Evolutionary conservation across 2,113 vertebrate species (phyloP), one percentile per base, ranked within the genome.

Genomic region (Ptilorrhoa leucosticta): DNA sequence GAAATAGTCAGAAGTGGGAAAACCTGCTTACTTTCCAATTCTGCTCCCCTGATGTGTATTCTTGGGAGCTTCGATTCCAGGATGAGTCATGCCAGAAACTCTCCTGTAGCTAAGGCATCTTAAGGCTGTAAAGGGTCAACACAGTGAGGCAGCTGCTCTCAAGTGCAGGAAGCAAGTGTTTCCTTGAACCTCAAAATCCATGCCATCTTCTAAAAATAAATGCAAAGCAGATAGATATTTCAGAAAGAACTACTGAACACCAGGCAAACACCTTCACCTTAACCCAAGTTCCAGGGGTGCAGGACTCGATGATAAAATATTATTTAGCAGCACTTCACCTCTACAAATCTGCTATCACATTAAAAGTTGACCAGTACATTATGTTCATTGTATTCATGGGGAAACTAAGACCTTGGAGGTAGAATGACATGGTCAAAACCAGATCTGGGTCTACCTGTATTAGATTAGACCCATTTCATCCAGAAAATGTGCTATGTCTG

Each of bases 191-290:
- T 94, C 87, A 84, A 57, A 87, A 89, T 79, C 77, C 51, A 50
- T 83, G 26, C 48, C 11, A 11, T 42, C 35, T 93, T 89, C 89
- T 94, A 89, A 82, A 94, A 94, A 75, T 81, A 84, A 84, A 84
- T 17, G 65, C n/a, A 84, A 89, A 87, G n/a, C 48, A 75, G 64
- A 12, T 5, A 73, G 42, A 2, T 58, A 64, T 11, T 91, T 87
- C 51, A 68, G 65, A 65, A 84, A 72, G 53, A 95, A 73, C 7
- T 68, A 83, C 71, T 11, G 30, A 86, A 58, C 51, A 65, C 16
- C 21, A 88, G 39, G 35, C 35, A 80, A 90, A 85, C 0, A 3
- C n/a, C 54, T 76, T 79, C 69, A 75, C n/a, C 35, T 87, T 87
- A 70, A 37, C 83, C 57, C 35, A 70, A 64, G 40, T 35, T 84